Evolutionary conservation across 2,113 vertebrate genomes (phyloP).

Genomic region (Varanus salvator): DNA sequence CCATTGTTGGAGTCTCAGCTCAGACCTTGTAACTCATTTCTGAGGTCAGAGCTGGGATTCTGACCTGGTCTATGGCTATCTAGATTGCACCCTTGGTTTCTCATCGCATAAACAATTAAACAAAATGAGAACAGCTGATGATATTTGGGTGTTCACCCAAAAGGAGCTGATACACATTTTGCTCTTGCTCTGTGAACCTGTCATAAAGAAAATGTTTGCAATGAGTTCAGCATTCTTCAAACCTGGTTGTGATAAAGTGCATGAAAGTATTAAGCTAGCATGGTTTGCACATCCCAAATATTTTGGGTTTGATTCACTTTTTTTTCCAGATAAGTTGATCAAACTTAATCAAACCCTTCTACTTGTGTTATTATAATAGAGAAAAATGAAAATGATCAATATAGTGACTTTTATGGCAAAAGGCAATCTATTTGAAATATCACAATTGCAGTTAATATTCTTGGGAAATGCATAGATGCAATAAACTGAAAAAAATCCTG

Average conservation of each 20-base stretch:
- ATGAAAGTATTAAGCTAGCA: not conserved
- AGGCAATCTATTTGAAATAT: not conserved
- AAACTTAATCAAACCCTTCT: not conserved
- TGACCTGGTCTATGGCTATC: too few species aligned
- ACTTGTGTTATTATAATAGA: not conserved
- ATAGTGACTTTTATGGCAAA: not conserved
- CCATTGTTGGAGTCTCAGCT: too few species aligned
- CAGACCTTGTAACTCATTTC: too few species aligned
- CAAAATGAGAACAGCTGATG: not conserved
- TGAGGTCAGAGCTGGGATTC: too few species aligned
- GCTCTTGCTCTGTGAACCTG: not conserved
- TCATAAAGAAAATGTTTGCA: not conserved
- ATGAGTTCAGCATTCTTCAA: not conserved
- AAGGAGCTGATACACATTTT: not conserved
- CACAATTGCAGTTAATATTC: not conserved
- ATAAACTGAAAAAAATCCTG: not conserved
- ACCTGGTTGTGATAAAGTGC: not conserved
- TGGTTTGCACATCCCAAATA: not conserved
- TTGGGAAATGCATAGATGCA: not conserved
- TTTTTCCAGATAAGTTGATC: not conserved
- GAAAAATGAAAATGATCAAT: not conserved
- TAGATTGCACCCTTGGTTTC: not conserved
- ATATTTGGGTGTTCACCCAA: not conserved
- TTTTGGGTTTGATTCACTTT: not conserved
- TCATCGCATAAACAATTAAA: not conserved